Evolutionary conservation across 37 sponge, comb jelly and placozoan genomes (phyloP), one percentile per base, ranked within the genome.

Genomic region (Chondrosia reniformis): DNA sequence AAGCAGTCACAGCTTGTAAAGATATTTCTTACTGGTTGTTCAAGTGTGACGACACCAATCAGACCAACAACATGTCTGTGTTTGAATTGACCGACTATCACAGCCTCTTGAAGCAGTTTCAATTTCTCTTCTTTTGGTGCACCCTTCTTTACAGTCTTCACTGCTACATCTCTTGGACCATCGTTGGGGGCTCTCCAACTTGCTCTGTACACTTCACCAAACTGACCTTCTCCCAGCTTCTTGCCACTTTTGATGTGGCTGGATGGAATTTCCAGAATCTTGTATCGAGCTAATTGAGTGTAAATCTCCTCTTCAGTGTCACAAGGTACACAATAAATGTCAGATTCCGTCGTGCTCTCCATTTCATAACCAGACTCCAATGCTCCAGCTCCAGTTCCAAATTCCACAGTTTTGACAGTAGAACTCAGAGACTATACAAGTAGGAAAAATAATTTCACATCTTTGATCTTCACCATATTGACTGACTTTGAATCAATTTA

Each of bases 151-250:
- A 64, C 66, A 32, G 33, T 9, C 66, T 64, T 64, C 66, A 64
- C 66, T 33, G 66, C 66, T 36, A 64, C 66, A 64, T 64, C 66
- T 4, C 21, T 33, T 21, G 34, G 28, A 2, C 31, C 33, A 32
- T 30, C 66, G 28, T n/a, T 64, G 36, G 66, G 36, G 33, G 3
- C 32, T 36, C 33, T 10, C 66, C 39, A 12, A 25, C 21, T 46
- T 44, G 74, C 74, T 73, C 43, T 73, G 74, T 45, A 73, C 74
- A 73, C 74, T 34, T 45, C 46, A n/a, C 74, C 74, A 73, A 73
- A 73, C 46, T 41, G 46, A 4, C 74, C 74, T 30, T 44, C 46
- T 3, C 74, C 74, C 30, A 73, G 30, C 46, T 73, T 64, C 34
- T 64, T 64, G 19, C 5, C 4, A 4, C 28, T 4, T 64, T 27